Evolutionary conservation across 2,888 invertebrate species (phyloP).

Genomic region (Cristatella mucedo): DNA sequence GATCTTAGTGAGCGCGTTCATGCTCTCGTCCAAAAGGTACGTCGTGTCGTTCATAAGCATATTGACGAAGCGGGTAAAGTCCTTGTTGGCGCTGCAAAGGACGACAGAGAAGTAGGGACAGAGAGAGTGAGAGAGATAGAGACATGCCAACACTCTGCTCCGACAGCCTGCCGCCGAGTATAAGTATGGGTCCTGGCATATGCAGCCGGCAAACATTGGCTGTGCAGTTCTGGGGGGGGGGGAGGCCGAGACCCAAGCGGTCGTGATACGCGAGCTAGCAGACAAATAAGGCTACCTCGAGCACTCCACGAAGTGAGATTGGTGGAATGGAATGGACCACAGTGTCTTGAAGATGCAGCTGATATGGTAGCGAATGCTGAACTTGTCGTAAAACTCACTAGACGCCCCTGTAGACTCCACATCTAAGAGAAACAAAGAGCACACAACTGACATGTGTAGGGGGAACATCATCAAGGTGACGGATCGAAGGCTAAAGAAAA

Average conservation of each 20-base stretch:
- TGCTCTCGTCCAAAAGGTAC: slow-evolving; percentile 83
- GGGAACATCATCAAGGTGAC: too few species aligned
- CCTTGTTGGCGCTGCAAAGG: slow-evolving; percentile 55
- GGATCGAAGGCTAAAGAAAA: too few species aligned
- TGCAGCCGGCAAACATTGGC: not conserved
- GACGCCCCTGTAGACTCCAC: slow-evolving; percentile 93
- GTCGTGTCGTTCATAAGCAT: slow-evolving; percentile 98
- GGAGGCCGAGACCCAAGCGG: too few species aligned
- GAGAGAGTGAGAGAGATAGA: too few species aligned
- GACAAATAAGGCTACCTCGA: too few species aligned
- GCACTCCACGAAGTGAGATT: slow-evolving; percentile 67
- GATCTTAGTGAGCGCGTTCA: slow-evolving; percentile 61
- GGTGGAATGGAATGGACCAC: slow-evolving; percentile 80
- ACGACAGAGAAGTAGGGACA: too few species aligned
- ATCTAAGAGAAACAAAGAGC: slow-evolving; percentile 41
- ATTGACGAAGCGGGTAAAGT: slow-evolving; percentile 89
- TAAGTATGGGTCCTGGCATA: not conserved
- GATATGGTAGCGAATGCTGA: slow-evolving; percentile 92
- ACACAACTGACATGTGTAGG: not conserved
- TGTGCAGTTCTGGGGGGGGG: too few species aligned
- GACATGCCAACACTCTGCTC: not conserved
- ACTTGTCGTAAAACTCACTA: slow-evolving; percentile 97
- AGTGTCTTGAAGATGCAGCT: slow-evolving; percentile 81
- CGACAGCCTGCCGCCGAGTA: not conserved
- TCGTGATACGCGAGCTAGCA: too few species aligned